Conservation (phyloP, 2,797 vertebrate genomes). For the Siniperca undulata region DNA sequence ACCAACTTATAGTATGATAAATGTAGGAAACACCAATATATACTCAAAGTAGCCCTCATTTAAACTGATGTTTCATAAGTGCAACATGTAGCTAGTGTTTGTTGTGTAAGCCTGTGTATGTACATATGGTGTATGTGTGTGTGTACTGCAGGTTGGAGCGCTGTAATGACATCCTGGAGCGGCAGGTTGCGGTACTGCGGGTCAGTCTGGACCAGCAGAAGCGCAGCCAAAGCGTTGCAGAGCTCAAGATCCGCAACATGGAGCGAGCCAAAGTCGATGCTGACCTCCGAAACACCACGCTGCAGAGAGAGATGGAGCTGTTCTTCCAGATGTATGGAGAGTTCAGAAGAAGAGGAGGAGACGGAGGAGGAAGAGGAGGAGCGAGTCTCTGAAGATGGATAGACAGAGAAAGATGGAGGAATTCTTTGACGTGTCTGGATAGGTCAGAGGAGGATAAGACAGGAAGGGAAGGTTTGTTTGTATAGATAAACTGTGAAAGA, state of each 20-base stretch:
- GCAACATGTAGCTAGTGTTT: background rate
- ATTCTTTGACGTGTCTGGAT: background rate
- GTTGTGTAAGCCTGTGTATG: background rate
- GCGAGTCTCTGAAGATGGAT: conserved; percentile 75
- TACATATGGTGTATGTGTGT: background rate
- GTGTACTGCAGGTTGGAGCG: conserved; percentile 83
- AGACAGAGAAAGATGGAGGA: background rate
- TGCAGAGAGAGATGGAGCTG: conserved; percentile 87
- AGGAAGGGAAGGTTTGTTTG: background rate
- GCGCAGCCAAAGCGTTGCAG: conserved; percentile 75
- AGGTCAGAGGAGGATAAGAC: background rate
- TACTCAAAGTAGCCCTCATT: background rate
- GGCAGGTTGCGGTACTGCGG: conserved; percentile 76
- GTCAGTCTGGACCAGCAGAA: conserved; percentile 85
- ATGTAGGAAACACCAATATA: background rate
- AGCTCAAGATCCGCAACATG: conserved; percentile 84
- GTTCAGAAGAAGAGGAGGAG: conserved; percentile 57
- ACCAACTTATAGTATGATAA: background rate
- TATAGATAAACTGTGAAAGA: background rate
- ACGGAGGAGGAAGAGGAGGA: conserved; percentile 12
- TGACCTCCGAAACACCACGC: conserved; percentile 80
- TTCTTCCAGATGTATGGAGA: conserved; percentile 86
- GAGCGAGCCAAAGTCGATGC: conserved; percentile 84
- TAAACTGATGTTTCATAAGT: background rate
- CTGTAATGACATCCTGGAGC: conserved; percentile 81